Base-by-base conservation (phyloP, 2,888 invertebrate species). In the Beris chalybata region DNA sequence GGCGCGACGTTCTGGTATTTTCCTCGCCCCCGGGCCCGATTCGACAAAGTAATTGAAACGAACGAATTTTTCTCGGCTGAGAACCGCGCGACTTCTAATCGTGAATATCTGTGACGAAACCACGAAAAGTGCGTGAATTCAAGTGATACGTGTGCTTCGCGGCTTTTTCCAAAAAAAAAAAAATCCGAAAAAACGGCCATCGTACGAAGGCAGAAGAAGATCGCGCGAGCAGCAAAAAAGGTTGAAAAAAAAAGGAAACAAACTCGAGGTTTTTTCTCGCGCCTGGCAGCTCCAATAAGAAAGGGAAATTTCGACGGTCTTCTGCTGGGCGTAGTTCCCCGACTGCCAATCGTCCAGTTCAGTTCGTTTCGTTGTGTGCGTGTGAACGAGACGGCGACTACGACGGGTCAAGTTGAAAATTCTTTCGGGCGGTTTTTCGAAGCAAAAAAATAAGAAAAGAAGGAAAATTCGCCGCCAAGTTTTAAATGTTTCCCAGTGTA, bases 351-450 rank as follows among this genome's bases (percentile, higher is more conserved):
- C 22, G 22, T 22, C 43, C 7, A 38, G 38, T 5, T 32, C 32
- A 32, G 32, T 38, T 38, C 2, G 38, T 22, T 22, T 22, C 22
- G 38, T 38, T 38, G 38, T 38, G 38, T 38, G 38, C 38, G 38
- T 38, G 38, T 4, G 38, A 7, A 7, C 45, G 29, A 22, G 22
- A 44, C 57, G 55, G 48, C 48, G 32, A 45, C 64, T 54, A 54
- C 3, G 75, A 44, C 74, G 74, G 68, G 45, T 44, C 57, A 30
- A 58, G 12, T 45, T 29, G 29, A 47, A 47, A 48, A 56, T 47
- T 43, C 11, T 47, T 59, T 59, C 48, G 58, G 58, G 47, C 47
- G 48, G 47, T 30, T 59, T 47, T 56, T 59, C 48, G 31, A 30
- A 47, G 47, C n/a, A n/a, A 22, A 22, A 22, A 22, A 22, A 22